Evolutionary conservation across 2,888 invertebrate species (phyloP).

Genomic region (Bembecia ichneumoniformis): DNA sequence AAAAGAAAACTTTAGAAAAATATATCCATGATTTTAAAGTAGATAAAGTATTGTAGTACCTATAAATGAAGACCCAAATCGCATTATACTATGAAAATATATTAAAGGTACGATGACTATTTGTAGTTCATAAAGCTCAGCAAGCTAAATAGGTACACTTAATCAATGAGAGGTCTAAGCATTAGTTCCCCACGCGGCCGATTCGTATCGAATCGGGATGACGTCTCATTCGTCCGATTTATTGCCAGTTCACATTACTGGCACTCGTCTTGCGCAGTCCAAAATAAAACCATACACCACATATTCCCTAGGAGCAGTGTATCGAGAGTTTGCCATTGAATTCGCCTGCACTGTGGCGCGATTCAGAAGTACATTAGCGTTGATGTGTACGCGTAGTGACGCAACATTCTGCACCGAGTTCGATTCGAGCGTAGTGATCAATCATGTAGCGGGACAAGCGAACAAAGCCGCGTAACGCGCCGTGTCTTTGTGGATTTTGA

Average conservation of each 20-base stretch:
- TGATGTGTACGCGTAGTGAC: conserved; percentile 43
- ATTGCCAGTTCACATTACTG: conserved; percentile 37
- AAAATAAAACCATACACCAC: neutral
- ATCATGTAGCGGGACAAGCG: conserved; percentile 55
- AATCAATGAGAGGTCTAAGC: conserved; percentile 55
- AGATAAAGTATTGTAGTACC: too few relatives aligned
- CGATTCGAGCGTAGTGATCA: conserved; percentile 40
- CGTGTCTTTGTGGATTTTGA: conserved; percentile 68
- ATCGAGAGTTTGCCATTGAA: neutral
- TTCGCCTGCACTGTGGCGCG: conserved; percentile 24
- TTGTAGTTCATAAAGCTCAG: conserved; percentile 13
- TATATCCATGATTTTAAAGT: too few relatives aligned
- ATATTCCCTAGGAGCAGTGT: neutral
- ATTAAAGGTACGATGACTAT: too few relatives aligned
- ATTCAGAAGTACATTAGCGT: conserved; percentile 11
- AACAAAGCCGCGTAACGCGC: conserved; percentile 67
- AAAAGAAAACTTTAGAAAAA: too few relatives aligned
- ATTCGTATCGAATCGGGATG: conserved; percentile 63
- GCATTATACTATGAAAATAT: too few relatives aligned
- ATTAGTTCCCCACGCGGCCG: conserved; percentile 47
- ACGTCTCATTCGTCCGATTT: conserved; percentile 68
- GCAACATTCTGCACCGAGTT: conserved; percentile 64
- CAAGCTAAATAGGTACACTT: conserved; percentile 57
- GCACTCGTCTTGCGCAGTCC: conserved; percentile 11
- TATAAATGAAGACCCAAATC: too few relatives aligned